Percentiles rank a stretch among this genome's conserved stretches.
Evolutionary conservation across 2,113 vertebrate species (phyloP).

Genomic region (Pangasianodon hypophthalmus): DNA sequence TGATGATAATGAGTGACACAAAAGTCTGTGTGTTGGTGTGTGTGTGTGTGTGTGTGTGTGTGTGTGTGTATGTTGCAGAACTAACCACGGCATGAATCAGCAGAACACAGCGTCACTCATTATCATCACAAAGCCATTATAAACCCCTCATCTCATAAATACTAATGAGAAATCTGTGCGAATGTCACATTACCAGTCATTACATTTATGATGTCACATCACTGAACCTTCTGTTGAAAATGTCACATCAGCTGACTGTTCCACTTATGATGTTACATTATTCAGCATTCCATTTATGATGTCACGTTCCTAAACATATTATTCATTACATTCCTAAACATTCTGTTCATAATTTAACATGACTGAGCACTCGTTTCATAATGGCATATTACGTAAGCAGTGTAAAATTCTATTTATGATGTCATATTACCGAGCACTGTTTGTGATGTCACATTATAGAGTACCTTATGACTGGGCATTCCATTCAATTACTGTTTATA

Average conservation of each 20-base stretch:
- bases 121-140: conserved; percentile 3
- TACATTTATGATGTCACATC: conserved; percentile 11
- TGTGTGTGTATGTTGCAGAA: not conserved
- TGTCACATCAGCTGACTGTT: not conserved
- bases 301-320: not conserved
- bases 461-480: not conserved
- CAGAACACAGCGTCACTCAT: not conserved
- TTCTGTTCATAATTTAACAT: not conserved
- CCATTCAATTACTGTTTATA: not conserved
- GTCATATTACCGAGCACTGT: not conserved
- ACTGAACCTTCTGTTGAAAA: not conserved
- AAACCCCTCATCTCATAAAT: conserved; percentile 15
- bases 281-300: not conserved
- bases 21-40: not conserved
- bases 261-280: not conserved
- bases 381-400: not conserved
- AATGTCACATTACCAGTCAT: not conserved
- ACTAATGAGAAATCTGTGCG: not conserved
- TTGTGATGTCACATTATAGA: not conserved
- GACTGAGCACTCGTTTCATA: not conserved
- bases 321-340: not conserved
- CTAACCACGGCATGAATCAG: not conserved
- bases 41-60: conserved; percentile 31
- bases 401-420: not conserved
- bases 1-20: not conserved